Conservation (phyloP, 2,113 vertebrate species). For the Ardeotis arabs region DNA sequence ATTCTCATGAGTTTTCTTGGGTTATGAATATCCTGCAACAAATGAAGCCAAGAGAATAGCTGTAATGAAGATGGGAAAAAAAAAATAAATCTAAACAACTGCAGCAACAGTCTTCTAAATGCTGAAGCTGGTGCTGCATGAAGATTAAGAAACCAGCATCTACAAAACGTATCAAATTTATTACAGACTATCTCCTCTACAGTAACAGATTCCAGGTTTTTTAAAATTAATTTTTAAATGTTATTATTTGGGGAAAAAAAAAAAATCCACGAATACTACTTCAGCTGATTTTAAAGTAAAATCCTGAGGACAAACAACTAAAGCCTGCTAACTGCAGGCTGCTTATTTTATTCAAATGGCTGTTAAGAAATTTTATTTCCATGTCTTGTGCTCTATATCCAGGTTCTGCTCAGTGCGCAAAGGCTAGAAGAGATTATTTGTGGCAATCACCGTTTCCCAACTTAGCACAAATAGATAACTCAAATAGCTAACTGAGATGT, state of each 20-base stretch:
- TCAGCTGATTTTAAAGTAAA: neutral
- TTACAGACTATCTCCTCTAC: neutral
- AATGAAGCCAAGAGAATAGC: neutral
- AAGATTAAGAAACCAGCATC: neutral
- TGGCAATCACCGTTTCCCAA: neutral
- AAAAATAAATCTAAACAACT: neutral
- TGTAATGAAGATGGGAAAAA: neutral
- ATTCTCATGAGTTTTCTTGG: neutral
- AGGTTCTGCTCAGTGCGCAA: rapidly evolving
- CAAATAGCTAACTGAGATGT: neutral
- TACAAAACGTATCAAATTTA: neutral
- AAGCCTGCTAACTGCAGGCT: neutral
- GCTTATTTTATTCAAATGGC: neutral
- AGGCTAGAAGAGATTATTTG: neutral
- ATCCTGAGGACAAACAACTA: neutral
- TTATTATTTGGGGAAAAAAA: neutral
- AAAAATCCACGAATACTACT: neutral
- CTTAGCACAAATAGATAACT: neutral
- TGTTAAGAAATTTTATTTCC: neutral
- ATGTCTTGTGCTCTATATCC: neutral
- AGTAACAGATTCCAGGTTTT: neutral
- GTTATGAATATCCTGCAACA: neutral
- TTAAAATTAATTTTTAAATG: neutral
- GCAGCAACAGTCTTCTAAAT: neutral
- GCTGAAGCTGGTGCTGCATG: neutral